Conservation (phyloP, 1,140 invertebrate genomes). For the Pomacea maculata region DNA sequence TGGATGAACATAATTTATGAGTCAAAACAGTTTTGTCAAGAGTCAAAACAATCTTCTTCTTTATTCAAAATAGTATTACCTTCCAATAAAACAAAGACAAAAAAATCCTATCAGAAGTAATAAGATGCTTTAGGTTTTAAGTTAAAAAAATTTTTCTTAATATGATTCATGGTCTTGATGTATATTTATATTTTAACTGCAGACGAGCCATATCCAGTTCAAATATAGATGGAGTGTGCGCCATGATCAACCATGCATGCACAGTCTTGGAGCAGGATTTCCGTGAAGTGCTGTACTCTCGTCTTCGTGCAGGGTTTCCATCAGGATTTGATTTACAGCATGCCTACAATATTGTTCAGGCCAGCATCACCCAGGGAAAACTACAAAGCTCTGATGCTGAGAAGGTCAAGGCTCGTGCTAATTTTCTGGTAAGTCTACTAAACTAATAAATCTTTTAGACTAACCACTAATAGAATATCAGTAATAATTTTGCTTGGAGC, state of each 20-base stretch:
- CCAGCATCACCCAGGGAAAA: constrained; percentile 83
- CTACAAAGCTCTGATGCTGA: constrained; percentile 84
- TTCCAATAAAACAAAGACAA: no score
- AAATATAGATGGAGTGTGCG: constrained; percentile 95
- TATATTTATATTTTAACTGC: constrained; percentile 23
- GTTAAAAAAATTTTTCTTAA: not conserved
- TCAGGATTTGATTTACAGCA: constrained; percentile 63
- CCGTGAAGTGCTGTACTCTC: constrained; percentile 77
- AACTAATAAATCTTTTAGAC: not conserved
- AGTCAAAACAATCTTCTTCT: no score
- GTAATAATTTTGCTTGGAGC: not conserved
- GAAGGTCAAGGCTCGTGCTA: constrained; percentile 71
- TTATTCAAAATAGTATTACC: not conserved
- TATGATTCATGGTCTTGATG: no score
- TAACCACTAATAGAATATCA: not conserved
- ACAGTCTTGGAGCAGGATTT: constrained; percentile 89
- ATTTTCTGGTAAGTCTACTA: constrained; percentile 75
- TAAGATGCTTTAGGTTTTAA: not conserved
- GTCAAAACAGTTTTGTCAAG: no score
- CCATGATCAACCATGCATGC: constrained; percentile 94
- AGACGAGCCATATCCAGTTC: constrained; percentile 87
- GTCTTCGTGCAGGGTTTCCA: constrained; percentile 83
- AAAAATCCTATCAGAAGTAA: not conserved
- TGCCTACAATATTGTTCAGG: constrained; percentile 78
- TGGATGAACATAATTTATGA: no score